These are phyloP conservation scores for Dipodomys ordii DNA, from an alignment of 2,113 vertebrate species.

Conservation along the genomic window DNA sequence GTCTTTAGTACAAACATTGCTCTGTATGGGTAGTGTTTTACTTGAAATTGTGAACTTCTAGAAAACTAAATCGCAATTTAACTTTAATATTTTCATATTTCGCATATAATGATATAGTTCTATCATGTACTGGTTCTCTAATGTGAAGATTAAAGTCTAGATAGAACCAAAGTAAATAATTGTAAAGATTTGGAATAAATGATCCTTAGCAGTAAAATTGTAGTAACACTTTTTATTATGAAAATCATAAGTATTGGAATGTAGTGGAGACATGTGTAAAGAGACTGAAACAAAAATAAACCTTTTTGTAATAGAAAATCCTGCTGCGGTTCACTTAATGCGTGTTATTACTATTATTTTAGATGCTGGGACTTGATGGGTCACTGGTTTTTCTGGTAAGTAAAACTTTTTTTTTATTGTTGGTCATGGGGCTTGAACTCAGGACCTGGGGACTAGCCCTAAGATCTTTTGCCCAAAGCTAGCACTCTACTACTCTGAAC, in stretches of 20 bases:
- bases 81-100: conserved; percentile 21
- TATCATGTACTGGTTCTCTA: neutral
- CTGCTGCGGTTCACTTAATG: conserved; percentile 45
- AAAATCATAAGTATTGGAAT: neutral
- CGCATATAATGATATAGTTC: neutral
- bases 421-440: too few relatives aligned
- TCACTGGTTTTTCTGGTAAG: conserved; percentile 97
- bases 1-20: neutral
- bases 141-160: neutral
- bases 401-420: conserved; percentile 43
- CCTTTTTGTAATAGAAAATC: conserved; percentile 6
- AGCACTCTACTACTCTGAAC: too few relatives aligned
- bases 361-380: conserved; percentile 99
- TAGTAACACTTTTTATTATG: neutral
- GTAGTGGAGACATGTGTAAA: neutral
- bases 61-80: conserved; percentile 37
- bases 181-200: neutral
- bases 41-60: conserved; percentile 8
- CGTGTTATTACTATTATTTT: conserved; percentile 57
- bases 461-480: too few relatives aligned
- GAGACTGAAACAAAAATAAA: neutral
- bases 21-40: neutral
- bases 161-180: neutral
- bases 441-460: too few relatives aligned
- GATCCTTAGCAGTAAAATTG: neutral